Percentiles rank a stretch among this genome's conserved stretches.
phyloP scores from a whole-genome alignment of 2,888 invertebrate genomes.

The Heliconius ethilla region DNA sequence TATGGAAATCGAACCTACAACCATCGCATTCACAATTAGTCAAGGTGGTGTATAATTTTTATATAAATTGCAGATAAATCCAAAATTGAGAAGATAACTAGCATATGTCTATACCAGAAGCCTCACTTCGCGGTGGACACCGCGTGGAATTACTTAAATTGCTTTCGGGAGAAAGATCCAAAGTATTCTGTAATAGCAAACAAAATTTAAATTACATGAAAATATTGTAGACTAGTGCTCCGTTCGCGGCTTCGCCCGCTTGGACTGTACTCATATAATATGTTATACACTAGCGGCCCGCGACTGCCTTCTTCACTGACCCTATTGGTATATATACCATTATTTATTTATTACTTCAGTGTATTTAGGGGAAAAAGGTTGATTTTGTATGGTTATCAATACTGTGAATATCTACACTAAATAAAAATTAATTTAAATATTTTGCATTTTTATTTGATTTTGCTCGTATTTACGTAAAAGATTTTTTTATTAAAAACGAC shows the following conservation, averaged over 20 bases:
- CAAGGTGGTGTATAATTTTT: background rate
- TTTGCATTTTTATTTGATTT: no score
- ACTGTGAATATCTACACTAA: no score
- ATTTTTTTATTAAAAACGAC: no score
- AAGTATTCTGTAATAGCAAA: constrained; percentile 22
- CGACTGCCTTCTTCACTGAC: no score
- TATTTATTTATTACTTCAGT: no score
- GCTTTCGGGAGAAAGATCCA: constrained; percentile 47
- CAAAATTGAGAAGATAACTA: constrained; percentile 50
- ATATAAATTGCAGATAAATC: constrained; percentile 53
- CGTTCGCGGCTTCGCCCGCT: background rate
- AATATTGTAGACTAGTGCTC: background rate
- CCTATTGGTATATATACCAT: no score
- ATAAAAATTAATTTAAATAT: no score
- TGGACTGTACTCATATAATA: background rate
- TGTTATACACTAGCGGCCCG: background rate
- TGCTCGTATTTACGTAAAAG: no score
- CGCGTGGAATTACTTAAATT: constrained; percentile 57
- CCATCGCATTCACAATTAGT: background rate
- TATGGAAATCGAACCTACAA: background rate
- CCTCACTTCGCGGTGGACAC: constrained; percentile 51
- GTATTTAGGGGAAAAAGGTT: no score
- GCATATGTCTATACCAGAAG: constrained; percentile 53
- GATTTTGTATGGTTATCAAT: no score
- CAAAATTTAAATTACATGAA: constrained; percentile 7